Evolutionary conservation across 2,888 invertebrate species (phyloP).

Genomic region (Apantesis nais): DNA sequence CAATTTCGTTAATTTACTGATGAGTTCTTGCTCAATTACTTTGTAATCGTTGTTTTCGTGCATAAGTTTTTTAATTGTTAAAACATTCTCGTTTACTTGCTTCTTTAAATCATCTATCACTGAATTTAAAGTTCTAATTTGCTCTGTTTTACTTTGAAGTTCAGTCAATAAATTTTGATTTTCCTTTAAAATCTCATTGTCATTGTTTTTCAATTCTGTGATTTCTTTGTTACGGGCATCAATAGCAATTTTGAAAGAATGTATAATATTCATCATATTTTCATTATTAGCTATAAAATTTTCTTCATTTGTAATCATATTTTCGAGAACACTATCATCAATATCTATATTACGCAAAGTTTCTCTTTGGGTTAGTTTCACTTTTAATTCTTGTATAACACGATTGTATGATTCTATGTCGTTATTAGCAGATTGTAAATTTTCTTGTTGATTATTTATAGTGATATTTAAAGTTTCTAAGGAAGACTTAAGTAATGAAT

Average conservation of each 20-base stretch:
- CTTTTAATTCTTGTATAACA: constrained; percentile 68
- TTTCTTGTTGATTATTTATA: constrained; percentile 63
- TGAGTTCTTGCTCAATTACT: constrained; percentile 51
- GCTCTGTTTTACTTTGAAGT: constrained; percentile 51
- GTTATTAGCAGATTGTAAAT: constrained; percentile 55
- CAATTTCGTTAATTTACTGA: constrained; percentile 45
- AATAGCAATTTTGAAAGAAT: constrained; percentile 64
- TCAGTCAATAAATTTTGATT: constrained; percentile 45
- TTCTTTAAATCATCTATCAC: constrained; percentile 43
- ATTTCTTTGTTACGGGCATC: constrained; percentile 66
- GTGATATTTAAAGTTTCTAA: constrained; percentile 66
- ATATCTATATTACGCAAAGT: constrained; percentile 48
- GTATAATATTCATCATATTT: constrained; percentile 72
- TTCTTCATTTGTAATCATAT: constrained; percentile 71
- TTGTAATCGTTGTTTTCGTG: constrained; percentile 50
- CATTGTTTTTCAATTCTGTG: constrained; percentile 55
- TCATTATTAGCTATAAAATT: constrained; percentile 73
- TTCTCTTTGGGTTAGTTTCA: constrained; percentile 60
- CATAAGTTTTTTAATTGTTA: constrained; percentile 54
- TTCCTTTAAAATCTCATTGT: constrained; percentile 22
- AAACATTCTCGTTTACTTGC: constrained; percentile 50
- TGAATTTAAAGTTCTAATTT: constrained; percentile 41
- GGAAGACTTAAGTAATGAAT: constrained; percentile 60
- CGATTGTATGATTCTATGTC: constrained; percentile 68
- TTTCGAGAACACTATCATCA: constrained; percentile 60